Base-by-base conservation (phyloP, 2,888 invertebrate genomes). In the Lamellibrachia satsuma region DNA sequence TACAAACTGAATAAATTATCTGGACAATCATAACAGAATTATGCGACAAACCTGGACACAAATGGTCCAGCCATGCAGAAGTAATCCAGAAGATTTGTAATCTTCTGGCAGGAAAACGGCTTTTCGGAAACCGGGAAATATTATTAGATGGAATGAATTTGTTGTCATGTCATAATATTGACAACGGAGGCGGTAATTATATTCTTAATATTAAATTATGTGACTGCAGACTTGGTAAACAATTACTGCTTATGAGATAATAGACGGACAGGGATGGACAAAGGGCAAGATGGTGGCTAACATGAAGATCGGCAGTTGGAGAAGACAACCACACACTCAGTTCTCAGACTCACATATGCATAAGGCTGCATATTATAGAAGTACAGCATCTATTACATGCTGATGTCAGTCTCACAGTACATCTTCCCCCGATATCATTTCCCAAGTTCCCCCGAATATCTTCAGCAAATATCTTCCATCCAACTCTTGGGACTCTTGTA, bases 1-100 rank as follows among this genome's bases (percentile, higher is more conserved):
- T 75, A 75, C 75, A 75, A 75, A 75, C 75, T n/a, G 75, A 75
- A 75, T 75, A 75, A 75, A 75, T 75, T 75, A 75, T 75, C 75
- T 75, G 75, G 75, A 75, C 75, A 75, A 75, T 75, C 75, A 75
- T 75, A 75, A 75, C 75, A 75, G 75, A 75, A 75, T 75, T 75
- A 75, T n/a, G n/a, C 6, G 75, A 75, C 75, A 75, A 75, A 75
- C 75, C 15, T 75, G 75, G 22, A 75, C 75, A 75, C 75, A 75
- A 75, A 15, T 75, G 75, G 75, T 75, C 75, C 75, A 75, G 75
- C 22, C 22, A n/a, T 4, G 22, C 22, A 6, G 75, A 75, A 75
- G 75, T 75, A 75, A 75, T 75, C 22, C 75, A n/a, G 22, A 75
- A 75, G 75, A 75, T 75, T 75, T 75, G 75, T 75, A 75, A 75